Evolutionary conservation across 2,888 invertebrate genomes (phyloP).

Genomic region (Aspidapion aeneum): DNA sequence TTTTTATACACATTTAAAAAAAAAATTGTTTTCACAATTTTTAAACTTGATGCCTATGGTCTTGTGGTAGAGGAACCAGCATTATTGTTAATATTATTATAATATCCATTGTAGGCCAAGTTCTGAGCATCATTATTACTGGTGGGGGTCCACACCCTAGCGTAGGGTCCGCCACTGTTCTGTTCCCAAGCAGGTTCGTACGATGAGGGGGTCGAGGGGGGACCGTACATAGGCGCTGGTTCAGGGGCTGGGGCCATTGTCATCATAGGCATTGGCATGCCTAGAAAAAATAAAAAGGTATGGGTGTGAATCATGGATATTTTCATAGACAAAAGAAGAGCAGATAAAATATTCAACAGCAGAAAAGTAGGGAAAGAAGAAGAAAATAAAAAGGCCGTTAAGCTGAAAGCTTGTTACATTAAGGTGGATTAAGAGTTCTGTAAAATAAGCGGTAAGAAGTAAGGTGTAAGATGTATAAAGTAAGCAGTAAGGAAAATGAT

Average conservation of each 20-base stretch:
- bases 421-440: too few relatives aligned
- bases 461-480: too few relatives aligned
- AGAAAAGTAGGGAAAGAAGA: too few relatives aligned
- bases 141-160: slow-evolving; percentile 62
- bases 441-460: too few relatives aligned
- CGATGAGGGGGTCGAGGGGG: slow-evolving; percentile 62
- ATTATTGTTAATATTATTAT: slow-evolving; percentile 59
- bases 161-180: slow-evolving; percentile 69
- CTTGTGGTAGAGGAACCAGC: slow-evolving; percentile 53
- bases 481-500: too few relatives aligned
- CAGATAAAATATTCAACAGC: background rate
- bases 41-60: too few relatives aligned
- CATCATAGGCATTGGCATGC: slow-evolving; percentile 54
- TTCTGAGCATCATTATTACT: slow-evolving; percentile 52
- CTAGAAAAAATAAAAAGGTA: slow-evolving; percentile 17
- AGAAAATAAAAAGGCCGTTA: too few relatives aligned
- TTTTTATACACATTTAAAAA: too few relatives aligned
- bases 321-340: too few relatives aligned
- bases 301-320: too few relatives aligned
- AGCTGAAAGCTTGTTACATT: too few relatives aligned
- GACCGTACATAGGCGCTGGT: slow-evolving; percentile 65
- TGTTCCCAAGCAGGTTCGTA: slow-evolving; percentile 75
- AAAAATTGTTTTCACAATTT: too few relatives aligned
- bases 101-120: slow-evolving; percentile 68
- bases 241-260: slow-evolving; percentile 51